A percentile compares a stretch with the other conserved stretches of the same genome.
These are phyloP conservation scores for Brienomyrus longianalis DNA, from an alignment of 2,113 vertebrate genomes.

Conservation along the genomic window DNA sequence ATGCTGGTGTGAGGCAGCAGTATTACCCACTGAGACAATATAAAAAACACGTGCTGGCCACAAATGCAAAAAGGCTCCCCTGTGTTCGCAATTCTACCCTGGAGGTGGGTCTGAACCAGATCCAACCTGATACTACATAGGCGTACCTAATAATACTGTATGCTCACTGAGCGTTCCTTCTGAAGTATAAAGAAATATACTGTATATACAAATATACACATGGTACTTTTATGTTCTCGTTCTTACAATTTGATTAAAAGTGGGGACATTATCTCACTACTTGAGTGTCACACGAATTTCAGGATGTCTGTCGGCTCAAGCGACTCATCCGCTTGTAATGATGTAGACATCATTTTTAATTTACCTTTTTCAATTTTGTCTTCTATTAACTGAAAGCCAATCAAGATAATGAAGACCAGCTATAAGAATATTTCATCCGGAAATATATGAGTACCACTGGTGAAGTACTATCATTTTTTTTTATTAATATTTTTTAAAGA, in stretches of 20 bases:
- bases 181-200: background rate
- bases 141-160: background rate
- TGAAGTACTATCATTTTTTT: conserved; percentile 5
- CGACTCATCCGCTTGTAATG: background rate
- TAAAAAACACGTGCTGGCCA: background rate
- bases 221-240: background rate
- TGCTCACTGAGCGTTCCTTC: background rate
- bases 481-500: background rate
- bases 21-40: background rate
- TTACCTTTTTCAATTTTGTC: background rate
- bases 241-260: background rate
- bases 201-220: background rate
- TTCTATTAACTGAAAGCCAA: background rate
- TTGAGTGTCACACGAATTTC: background rate
- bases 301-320: background rate
- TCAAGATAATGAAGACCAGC: background rate
- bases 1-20: background rate
- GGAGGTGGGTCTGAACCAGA: background rate
- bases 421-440: background rate
- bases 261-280: background rate
- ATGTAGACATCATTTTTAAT: background rate
- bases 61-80: background rate
- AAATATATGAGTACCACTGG: background rate
- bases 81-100: background rate
- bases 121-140: background rate